phyloP scores from a whole-genome alignment of 1,140 invertebrate species.

The Camponotus vicinus region DNA sequence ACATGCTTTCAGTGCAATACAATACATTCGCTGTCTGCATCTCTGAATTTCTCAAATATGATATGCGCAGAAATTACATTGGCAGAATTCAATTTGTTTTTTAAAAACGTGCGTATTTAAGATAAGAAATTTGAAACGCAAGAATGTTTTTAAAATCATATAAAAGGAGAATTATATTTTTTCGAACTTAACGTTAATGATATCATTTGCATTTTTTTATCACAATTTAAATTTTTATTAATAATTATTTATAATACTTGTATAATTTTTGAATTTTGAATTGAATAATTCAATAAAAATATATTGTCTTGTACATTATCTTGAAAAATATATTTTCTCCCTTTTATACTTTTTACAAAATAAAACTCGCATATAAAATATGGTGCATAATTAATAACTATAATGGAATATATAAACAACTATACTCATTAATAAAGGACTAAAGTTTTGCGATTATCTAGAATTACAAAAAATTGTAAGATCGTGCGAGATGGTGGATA shows the following conservation, averaged over 20 bases:
- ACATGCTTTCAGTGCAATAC: slow-evolving; percentile 34
- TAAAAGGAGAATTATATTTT: neutral
- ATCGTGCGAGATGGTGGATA: neutral
- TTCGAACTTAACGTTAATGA: neutral
- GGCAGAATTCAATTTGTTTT: slow-evolving; percentile 35
- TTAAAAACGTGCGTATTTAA: slow-evolving; percentile 9
- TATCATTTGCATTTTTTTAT: neutral
- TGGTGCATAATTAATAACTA: neutral
- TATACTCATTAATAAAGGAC: neutral
- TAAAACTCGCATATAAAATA: neutral
- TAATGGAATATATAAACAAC: neutral
- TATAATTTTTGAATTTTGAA: neutral
- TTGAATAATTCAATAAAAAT: no score
- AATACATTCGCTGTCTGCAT: slow-evolving; percentile 29
- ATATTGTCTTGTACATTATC: no score
- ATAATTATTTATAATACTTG: no score
- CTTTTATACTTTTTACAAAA: neutral
- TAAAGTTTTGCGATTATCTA: neutral
- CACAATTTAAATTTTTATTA: no score
- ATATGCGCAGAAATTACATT: slow-evolving; percentile 32
- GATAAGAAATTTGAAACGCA: slow-evolving; percentile 19
- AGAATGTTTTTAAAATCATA: neutral
- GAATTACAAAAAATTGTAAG: neutral
- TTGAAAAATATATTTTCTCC: no score
- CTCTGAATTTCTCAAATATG: slow-evolving; percentile 53